A percentile compares a stretch with the other conserved stretches of the same genome.
Evolutionary conservation across 2,888 invertebrate genomes (phyloP).

Genomic region (Macaria liturata): DNA sequence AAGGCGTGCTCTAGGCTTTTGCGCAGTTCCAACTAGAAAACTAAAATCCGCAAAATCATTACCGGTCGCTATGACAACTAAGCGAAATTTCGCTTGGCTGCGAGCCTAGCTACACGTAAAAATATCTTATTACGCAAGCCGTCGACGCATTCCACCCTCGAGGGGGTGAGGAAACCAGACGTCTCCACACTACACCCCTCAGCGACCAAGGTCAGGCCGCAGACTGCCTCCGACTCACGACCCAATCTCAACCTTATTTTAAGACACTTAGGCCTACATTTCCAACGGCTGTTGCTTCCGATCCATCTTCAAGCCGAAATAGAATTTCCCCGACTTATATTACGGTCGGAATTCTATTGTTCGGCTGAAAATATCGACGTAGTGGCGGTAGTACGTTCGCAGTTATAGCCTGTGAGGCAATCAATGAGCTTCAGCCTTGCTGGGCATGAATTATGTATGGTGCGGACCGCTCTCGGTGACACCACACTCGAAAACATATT

Average conservation of each 20-base stretch:
- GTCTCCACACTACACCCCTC: slow-evolving; percentile 54
- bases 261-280: slow-evolving; percentile 36
- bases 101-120: slow-evolving; percentile 52
- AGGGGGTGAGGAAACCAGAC: slow-evolving; percentile 56
- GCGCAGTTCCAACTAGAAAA: slow-evolving; percentile 31
- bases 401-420: slow-evolving; percentile 54
- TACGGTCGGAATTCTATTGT: slow-evolving; percentile 45
- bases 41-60: slow-evolving; percentile 41
- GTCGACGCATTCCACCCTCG: slow-evolving; percentile 59
- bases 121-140: slow-evolving; percentile 74
- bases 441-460: slow-evolving; percentile 66
- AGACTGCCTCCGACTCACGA: slow-evolving; percentile 40
- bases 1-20: slow-evolving; percentile 20
- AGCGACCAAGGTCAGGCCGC: slow-evolving; percentile 68
- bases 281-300: slow-evolving; percentile 24
- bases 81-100: slow-evolving; percentile 45
- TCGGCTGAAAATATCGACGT: slow-evolving; percentile 33
- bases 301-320: slow-evolving; percentile 34
- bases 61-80: slow-evolving; percentile 46
- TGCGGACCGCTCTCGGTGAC: slow-evolving; percentile 47
- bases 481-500: slow-evolving; percentile 52
- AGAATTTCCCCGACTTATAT: slow-evolving; percentile 24
- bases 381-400: slow-evolving; percentile 47
- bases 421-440: slow-evolving; percentile 68
- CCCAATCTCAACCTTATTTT: slow-evolving; percentile 40